Percentiles rank a stretch among this genome's conserved stretches.
Conservation (phyloP, 92 coral and sea anemone genomes). For the Nematostella vectensis region DNA sequence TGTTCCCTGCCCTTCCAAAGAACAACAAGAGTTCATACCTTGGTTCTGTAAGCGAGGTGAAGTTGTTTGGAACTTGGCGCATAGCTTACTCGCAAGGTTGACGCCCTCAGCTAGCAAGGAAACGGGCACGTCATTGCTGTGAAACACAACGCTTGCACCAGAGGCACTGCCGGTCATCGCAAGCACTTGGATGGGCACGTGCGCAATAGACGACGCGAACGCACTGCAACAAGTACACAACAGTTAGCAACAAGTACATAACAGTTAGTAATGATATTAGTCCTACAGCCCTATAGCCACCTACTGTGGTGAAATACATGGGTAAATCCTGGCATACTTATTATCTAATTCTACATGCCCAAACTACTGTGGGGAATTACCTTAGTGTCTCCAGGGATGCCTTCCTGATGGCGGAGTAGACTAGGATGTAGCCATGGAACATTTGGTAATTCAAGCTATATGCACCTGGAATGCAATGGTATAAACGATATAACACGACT, state of each 20-base stretch:
- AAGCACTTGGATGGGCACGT: slow-evolving; percentile 92
- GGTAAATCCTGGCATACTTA: too few species aligned
- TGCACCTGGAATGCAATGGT: slow-evolving; percentile 84
- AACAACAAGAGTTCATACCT: too few species aligned
- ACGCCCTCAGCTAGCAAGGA: slow-evolving; percentile 93
- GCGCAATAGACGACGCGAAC: slow-evolving; percentile 86
- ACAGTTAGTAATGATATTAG: not conserved
- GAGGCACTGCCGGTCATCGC: slow-evolving; percentile 97
- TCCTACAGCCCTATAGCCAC: too few species aligned
- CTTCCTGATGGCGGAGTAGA: slow-evolving; percentile 89
- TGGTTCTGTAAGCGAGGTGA: slow-evolving; percentile 87
- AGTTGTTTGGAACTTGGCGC: slow-evolving; percentile 95
- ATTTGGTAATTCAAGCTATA: slow-evolving; percentile 88
- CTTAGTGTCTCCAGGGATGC: slow-evolving; percentile 93
- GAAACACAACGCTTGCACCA: slow-evolving; percentile 98
- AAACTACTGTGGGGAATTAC: too few species aligned
- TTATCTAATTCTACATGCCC: too few species aligned
- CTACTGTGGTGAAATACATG: too few species aligned
- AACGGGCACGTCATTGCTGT: slow-evolving; percentile 85
- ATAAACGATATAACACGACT: slow-evolving; percentile 5
- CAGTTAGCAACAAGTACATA: not conserved
- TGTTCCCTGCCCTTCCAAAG: too few species aligned
- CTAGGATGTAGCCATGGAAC: slow-evolving; percentile 95
- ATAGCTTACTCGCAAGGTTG: slow-evolving; percentile 93
- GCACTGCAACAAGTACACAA: slow-evolving; percentile 48